Evolutionary conservation across 2,113 vertebrate genomes (phyloP), one percentile per base, ranked within the genome.

Genomic region (Irena cyanogastra): DNA sequence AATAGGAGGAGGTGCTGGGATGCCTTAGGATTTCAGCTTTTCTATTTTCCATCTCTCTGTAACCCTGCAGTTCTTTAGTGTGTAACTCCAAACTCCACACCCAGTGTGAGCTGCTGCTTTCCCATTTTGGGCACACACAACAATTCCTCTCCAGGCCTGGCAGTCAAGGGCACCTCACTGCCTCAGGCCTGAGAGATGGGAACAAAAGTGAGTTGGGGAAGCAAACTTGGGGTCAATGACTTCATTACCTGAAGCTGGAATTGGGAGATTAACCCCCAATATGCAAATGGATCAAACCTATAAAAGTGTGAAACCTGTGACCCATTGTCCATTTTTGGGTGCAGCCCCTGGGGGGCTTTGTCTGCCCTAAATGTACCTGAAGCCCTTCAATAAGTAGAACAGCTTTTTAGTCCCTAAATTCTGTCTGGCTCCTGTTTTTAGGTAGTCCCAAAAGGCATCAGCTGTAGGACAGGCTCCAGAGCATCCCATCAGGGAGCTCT

Each of bases 11-110:
- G 16, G 30, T 45, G 47, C 27, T 18, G 1, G 14, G 49, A 30
- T 64, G 9, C 15, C 24, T 64, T 0, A 23, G 39, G 31, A 24
- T 54, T 65, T 53, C 10, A 63, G 35, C 10, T 50, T 41, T 41
- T 27, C 1, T 77, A 4, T 61, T 77, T 75, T 16, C 3, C 44
- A 76, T 39, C 0, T 4, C 0, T 79, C 1, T 64, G 49, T 35
- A 44, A 23, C 1, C 31, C 76, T 64, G 47, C 19, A 53, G 8
- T 14, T 64, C 37, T 78, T 64, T 2, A 53, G 47, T 78, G 76
- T 3, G 0, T 2, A 8, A 28, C 59, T 28, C 76, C 2, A 14
- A 53, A 78, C 75, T 3, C 59, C 75, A 78, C 15, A 42, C 24
- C 1, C 76, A 53, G 14, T 23, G 60, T 0, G 14, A n/a, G 60